Conservation (phyloP, 2,888 invertebrate genomes). For the Protodeltote pygarga region DNA sequence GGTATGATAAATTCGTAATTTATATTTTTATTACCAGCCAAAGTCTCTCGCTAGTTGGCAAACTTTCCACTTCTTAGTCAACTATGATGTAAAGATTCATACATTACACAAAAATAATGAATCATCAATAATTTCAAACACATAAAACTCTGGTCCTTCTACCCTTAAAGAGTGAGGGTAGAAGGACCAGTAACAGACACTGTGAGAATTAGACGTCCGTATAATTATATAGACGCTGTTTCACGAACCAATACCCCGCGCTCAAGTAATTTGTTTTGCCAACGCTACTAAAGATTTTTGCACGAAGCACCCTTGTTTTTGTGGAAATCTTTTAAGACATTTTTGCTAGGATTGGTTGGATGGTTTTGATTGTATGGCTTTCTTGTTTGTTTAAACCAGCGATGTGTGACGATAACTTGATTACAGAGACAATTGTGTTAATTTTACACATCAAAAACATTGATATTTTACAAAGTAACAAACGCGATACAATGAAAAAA, state of each 20-base stretch:
- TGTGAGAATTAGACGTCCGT: constrained; percentile 42
- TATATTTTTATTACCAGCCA: no score
- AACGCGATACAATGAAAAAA: no score
- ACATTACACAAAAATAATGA: no score
- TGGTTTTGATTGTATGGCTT: neutral
- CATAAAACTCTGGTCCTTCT: constrained; percentile 18
- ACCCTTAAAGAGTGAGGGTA: neutral
- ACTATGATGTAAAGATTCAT: no score
- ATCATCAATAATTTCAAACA: constrained; percentile 1
- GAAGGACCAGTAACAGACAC: constrained; percentile 27
- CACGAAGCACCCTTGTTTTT: constrained; percentile 40
- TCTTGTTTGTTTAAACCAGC: neutral
- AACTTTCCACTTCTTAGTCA: no score
- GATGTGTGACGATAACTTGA: no score
- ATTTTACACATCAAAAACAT: no score
- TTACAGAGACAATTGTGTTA: no score
- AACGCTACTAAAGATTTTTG: constrained; percentile 36
- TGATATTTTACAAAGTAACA: no score
- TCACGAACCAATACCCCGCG: constrained; percentile 46
- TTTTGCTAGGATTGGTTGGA: neutral
- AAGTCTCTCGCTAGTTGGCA: no score
- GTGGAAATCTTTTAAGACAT: constrained; percentile 31
- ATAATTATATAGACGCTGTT: constrained; percentile 52
- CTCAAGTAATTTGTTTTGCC: constrained; percentile 50
- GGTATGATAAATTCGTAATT: no score